Conservation (phyloP, 2,113 vertebrate genomes). For the Vulpes lagopus region DNA sequence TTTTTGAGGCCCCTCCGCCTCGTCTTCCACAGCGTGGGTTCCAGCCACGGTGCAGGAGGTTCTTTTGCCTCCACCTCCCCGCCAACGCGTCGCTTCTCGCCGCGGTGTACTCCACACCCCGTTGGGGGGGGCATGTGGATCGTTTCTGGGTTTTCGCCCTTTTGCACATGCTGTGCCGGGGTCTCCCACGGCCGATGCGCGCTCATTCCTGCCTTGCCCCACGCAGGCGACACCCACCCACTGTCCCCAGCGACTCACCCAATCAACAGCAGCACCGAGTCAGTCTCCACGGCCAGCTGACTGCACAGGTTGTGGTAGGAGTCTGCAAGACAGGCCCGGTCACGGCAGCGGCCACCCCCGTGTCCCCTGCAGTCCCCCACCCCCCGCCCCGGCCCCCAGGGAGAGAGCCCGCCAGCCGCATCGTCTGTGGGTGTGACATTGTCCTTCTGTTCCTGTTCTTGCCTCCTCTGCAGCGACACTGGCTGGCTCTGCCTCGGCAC, state of each 20-base stretch:
- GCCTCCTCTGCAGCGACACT: background rate
- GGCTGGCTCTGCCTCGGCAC: background rate
- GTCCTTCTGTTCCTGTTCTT: background rate
- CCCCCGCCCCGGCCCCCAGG: background rate
- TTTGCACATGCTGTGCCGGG: background rate
- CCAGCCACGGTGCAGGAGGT: background rate
- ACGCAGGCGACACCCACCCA: background rate
- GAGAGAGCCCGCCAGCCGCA: fast-evolving
- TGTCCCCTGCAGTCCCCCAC: background rate
- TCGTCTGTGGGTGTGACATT: fast-evolving
- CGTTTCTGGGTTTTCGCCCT: background rate
- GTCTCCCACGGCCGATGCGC: background rate
- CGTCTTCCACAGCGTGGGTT: background rate
- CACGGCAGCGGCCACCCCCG: conserved; percentile 78
- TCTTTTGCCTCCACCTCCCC: background rate
- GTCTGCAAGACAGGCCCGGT: conserved; percentile 86
- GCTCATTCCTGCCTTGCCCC: background rate
- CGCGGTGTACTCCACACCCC: fast-evolving
- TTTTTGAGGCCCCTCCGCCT: background rate
- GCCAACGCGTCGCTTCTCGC: background rate
- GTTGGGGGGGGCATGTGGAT: fast-evolving
- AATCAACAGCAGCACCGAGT: conserved; percentile 87
- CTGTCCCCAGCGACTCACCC: conserved; percentile 79
- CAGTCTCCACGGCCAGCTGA: conserved; percentile 84
- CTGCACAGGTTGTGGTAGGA: conserved; percentile 84